These are phyloP conservation scores for Tinea pellionella DNA, from an alignment of 2,888 invertebrate genomes.

Conservation along the genomic window DNA sequence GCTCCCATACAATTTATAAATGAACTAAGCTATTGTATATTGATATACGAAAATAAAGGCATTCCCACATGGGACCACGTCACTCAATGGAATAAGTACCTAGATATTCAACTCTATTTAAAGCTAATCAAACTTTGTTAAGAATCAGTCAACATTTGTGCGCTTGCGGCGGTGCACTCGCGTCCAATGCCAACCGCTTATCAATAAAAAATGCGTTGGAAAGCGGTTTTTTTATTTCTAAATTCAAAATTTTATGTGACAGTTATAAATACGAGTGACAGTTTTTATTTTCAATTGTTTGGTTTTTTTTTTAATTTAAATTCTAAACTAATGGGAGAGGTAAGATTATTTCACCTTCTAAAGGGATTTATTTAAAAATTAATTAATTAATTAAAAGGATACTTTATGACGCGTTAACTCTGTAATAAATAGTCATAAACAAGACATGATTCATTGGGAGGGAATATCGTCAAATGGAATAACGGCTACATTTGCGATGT, in stretches of 20 bases:
- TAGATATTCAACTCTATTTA: slow-evolving; percentile 73
- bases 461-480: neutral
- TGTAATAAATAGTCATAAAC: too few species aligned
- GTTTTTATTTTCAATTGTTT: neutral
- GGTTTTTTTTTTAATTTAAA: too few species aligned
- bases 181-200: neutral
- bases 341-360: neutral
- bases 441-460: neutral
- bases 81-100: slow-evolving; percentile 69
- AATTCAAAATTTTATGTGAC: neutral
- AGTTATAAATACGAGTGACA: neutral
- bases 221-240: neutral
- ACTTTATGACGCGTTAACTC: too few species aligned
- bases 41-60: slow-evolving; percentile 3
- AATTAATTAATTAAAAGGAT: too few species aligned
- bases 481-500: neutral
- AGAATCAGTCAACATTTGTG: slow-evolving; percentile 65
- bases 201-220: neutral
- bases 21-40: neutral
- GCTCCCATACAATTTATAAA: neutral
- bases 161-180: slow-evolving; percentile 39
- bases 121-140: slow-evolving; percentile 74
- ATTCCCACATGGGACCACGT: slow-evolving; percentile 22
- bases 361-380: too few species aligned
- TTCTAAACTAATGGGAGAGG: neutral